These are phyloP conservation scores for Momotus momota DNA, from an alignment of 2,797 vertebrate species.

Conservation along the genomic window DNA sequence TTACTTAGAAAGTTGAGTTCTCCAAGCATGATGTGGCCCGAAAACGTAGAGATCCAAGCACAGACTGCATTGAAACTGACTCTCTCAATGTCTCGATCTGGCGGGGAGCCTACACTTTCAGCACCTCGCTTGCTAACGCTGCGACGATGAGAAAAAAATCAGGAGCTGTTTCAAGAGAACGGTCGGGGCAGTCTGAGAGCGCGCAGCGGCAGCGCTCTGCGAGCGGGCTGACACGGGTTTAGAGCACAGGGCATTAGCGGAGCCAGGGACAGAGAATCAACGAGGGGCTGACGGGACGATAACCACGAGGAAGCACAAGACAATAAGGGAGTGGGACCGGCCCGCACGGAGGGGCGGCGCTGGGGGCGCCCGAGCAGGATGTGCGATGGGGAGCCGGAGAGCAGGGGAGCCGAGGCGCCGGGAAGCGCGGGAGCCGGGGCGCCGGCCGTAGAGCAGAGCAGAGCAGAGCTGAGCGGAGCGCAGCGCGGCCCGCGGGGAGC, in stretches of 20 bases:
- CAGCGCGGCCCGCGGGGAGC: background rate
- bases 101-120: fast-evolving
- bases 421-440: background rate
- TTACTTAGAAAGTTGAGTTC: background rate
- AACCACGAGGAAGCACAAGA: fast-evolving
- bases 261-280: background rate
- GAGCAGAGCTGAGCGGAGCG: background rate
- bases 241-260: fast-evolving
- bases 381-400: too few species aligned
- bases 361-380: background rate
- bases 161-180: fast-evolving
- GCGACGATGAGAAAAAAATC: fast-evolving
- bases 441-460: background rate
- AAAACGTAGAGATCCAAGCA: background rate
- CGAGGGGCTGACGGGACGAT: background rate
- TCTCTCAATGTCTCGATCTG: background rate
- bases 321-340: background rate
- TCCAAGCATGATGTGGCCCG: background rate
- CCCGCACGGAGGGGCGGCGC: background rate
- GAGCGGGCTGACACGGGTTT: too few species aligned
- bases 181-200: background rate
- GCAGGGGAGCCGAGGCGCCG: too few species aligned
- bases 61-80: background rate
- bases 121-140: fast-evolving
- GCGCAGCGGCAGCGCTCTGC: background rate